Conservation (phyloP, 2,113 vertebrate species). For the Tinamus guttatus region DNA sequence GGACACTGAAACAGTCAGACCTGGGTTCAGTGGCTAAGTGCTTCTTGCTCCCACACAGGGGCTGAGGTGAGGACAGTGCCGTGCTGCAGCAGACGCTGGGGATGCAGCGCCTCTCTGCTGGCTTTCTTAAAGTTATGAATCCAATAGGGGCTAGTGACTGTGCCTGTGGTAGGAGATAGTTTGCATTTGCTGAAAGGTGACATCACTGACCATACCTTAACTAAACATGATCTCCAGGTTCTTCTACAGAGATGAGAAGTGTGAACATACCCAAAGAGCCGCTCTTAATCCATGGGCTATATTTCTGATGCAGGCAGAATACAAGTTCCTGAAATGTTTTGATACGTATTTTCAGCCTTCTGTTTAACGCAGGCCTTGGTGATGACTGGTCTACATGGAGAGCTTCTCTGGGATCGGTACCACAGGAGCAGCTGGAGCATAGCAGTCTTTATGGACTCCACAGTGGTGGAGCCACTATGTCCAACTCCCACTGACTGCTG, state of each 20-base stretch:
- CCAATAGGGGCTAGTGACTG: rapidly evolving
- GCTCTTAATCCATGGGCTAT: neutral
- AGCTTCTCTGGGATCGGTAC: neutral
- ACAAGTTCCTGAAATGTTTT: rapidly evolving
- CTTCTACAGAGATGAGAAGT: neutral
- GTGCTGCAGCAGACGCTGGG: neutral
- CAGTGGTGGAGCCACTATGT: neutral
- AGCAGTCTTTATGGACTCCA: neutral
- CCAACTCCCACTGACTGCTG: constrained; percentile 1
- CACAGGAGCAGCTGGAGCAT: constrained; percentile 16
- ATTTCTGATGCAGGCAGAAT: neutral
- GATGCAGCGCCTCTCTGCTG: neutral
- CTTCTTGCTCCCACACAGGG: rapidly evolving
- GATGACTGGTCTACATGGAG: neutral
- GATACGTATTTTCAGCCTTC: neutral
- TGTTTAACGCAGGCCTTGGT: neutral
- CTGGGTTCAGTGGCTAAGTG: neutral
- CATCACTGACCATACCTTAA: neutral
- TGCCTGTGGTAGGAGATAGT: neutral
- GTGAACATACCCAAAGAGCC: neutral
- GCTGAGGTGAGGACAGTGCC: neutral
- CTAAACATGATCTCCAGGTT: neutral
- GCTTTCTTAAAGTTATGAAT: neutral
- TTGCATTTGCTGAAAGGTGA: neutral
- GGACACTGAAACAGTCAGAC: neutral